phyloP scores from a whole-genome alignment of 2,797 vertebrate species.

The Parauchenoglanis ngamensis region DNA sequence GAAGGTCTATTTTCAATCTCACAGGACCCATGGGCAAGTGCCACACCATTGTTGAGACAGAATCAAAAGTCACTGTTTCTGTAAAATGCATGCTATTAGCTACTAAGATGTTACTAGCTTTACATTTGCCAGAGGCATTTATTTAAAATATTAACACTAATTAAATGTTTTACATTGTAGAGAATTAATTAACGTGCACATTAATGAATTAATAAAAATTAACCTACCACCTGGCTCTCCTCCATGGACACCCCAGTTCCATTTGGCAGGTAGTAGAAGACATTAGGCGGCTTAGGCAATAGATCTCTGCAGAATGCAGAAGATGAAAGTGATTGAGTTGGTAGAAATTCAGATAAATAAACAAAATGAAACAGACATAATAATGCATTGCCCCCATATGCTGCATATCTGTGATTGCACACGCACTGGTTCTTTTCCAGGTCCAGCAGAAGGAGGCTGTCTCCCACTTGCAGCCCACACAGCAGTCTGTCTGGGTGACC shows the following conservation, averaged over 20 bases:
- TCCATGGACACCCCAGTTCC: constrained; percentile 73
- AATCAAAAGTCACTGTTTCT: neutral
- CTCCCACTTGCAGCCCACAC: constrained; percentile 77
- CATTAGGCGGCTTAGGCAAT: constrained; percentile 70
- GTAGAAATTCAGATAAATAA: constrained; percentile 22
- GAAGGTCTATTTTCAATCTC: neutral
- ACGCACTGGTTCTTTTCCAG: constrained; percentile 87
- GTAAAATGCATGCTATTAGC: neutral
- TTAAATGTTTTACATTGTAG: neutral
- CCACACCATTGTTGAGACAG: neutral
- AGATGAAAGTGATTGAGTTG: neutral
- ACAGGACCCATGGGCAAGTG: neutral
- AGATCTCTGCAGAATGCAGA: constrained; percentile 71
- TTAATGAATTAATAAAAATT: neutral
- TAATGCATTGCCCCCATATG: constrained; percentile 8
- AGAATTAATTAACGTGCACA: neutral
- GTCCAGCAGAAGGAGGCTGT: constrained; percentile 74
- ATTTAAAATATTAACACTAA: neutral
- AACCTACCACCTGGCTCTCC: constrained; percentile 64
- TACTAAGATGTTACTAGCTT: neutral
- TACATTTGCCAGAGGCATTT: neutral
- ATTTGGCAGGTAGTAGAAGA: constrained; percentile 85
- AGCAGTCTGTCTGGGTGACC: constrained; percentile 73
- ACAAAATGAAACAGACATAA: constrained; percentile 13
- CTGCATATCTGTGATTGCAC: constrained; percentile 4